phyloP scores from a whole-genome alignment of 2,113 vertebrate genomes.

The Melanocharis versteri region DNA sequence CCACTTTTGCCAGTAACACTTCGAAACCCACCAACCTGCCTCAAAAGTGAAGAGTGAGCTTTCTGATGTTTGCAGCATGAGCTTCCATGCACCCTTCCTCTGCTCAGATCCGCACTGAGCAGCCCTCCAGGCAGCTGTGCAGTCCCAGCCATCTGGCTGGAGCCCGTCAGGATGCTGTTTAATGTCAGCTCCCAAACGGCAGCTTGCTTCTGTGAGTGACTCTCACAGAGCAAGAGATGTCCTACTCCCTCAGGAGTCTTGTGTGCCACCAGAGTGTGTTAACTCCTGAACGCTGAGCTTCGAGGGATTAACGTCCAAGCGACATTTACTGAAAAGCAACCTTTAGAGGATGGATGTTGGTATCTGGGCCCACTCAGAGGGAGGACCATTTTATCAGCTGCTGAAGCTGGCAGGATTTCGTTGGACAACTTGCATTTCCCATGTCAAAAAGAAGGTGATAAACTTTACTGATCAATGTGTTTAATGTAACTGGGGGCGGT shows the following conservation, averaged over 20 bases:
- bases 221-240: background rate
- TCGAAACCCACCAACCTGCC: background rate
- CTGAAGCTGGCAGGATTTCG: background rate
- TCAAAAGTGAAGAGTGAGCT: background rate
- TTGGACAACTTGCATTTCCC: background rate
- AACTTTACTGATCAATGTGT: background rate
- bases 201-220: accelerated
- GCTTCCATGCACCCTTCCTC: background rate
- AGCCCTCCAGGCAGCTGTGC: background rate
- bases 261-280: background rate
- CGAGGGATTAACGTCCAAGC: background rate
- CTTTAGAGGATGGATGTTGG: background rate
- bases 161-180: background rate
- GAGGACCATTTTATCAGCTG: background rate
- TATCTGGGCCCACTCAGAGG: background rate
- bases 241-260: background rate
- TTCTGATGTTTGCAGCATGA: background rate
- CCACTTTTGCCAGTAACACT: background rate
- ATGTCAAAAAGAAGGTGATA: background rate
- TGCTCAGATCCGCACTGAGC: accelerated
- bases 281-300: background rate
- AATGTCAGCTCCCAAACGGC: background rate
- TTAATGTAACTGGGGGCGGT: background rate
- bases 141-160: background rate
- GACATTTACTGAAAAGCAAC: background rate